Percentiles rank a stretch among this genome's conserved stretches.
These are phyloP conservation scores for Bruchidius siliquastri DNA, from an alignment of 2,888 invertebrate species.

Conservation along the genomic window DNA sequence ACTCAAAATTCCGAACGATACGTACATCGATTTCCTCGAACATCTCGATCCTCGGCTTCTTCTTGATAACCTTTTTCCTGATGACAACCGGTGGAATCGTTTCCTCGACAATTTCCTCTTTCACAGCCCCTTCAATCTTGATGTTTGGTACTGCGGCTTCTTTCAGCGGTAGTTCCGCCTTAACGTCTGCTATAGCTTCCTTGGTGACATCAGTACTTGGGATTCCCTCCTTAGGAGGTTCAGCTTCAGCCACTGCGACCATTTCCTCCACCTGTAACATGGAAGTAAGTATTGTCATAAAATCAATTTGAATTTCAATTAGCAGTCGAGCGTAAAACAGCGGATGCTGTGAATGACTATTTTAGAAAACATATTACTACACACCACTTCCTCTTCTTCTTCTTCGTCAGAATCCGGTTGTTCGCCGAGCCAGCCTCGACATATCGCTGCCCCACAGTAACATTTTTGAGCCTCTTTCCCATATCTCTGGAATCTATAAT, in stretches of 20 bases:
- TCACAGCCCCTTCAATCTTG: slow-evolving; percentile 5
- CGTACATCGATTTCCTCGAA: slow-evolving; percentile 62
- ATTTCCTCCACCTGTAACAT: slow-evolving; percentile 29
- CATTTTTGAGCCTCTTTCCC: slow-evolving; percentile 96
- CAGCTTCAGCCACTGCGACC: slow-evolving; percentile 18
- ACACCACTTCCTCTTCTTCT: slow-evolving; percentile 43
- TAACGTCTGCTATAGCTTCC: slow-evolving; percentile 3
- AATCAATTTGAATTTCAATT: no score
- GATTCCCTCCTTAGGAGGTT: slow-evolving; percentile 3
- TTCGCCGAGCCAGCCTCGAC: slow-evolving; percentile 94
- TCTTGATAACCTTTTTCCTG: slow-evolving; percentile 36
- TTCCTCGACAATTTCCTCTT: slow-evolving; percentile 16
- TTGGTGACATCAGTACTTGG: neutral
- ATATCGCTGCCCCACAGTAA: slow-evolving; percentile 83
- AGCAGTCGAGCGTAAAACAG: no score
- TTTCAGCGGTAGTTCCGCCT: slow-evolving; percentile 20
- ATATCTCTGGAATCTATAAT: slow-evolving; percentile 96
- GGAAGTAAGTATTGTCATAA: slow-evolving; percentile 1
- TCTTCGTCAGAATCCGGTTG: slow-evolving; percentile 65
- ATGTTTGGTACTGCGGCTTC: slow-evolving; percentile 2
- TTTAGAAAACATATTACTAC: neutral
- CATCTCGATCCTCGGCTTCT: slow-evolving; percentile 46
- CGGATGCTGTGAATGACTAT: neutral
- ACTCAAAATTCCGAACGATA: neutral
- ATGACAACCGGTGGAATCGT: slow-evolving; percentile 17